Conservation (phyloP, 2,888 invertebrate species). For the Drosophila antonietae region DNA sequence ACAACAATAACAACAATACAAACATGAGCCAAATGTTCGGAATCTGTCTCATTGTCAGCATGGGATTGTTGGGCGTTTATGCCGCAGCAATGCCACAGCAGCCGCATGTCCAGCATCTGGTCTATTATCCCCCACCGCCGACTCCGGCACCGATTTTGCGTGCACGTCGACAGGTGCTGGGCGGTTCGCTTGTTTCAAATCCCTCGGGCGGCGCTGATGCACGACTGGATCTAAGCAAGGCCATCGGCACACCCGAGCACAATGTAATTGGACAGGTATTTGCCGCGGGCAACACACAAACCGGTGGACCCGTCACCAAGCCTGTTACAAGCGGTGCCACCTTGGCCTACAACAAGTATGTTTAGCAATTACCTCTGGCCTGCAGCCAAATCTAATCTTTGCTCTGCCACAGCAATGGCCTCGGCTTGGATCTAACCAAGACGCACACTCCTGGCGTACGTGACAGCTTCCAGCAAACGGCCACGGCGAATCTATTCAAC, state of each 20-base stretch:
- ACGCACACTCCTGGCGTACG: slow-evolving; percentile 55
- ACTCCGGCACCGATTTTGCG: slow-evolving; percentile 18
- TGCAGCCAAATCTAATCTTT: not conserved
- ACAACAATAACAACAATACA: slow-evolving; percentile 2
- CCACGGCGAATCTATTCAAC: slow-evolving; percentile 60
- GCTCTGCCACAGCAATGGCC: slow-evolving; percentile 44
- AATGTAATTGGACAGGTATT: slow-evolving; percentile 60
- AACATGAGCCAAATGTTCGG: slow-evolving; percentile 43
- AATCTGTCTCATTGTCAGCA: slow-evolving; percentile 27
- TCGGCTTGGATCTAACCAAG: slow-evolving; percentile 55
- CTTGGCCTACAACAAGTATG: slow-evolving; percentile 57
- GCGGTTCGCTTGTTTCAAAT: slow-evolving; percentile 58
- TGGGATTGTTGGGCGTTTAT: slow-evolving; percentile 36
- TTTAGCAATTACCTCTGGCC: not conserved
- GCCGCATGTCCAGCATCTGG: slow-evolving; percentile 9
- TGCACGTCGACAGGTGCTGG: slow-evolving; percentile 56
- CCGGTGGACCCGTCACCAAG: slow-evolving; percentile 18
- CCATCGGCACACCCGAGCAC: slow-evolving; percentile 52
- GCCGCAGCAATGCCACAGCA: slow-evolving; percentile 51
- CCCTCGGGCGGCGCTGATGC: slow-evolving; percentile 63
- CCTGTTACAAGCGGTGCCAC: slow-evolving; percentile 55
- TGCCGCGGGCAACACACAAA: slow-evolving; percentile 65
- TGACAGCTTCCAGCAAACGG: slow-evolving; percentile 57
- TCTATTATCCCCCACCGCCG: slow-evolving; percentile 49
- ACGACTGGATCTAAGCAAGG: slow-evolving; percentile 49